Evolutionary conservation across 1,140 invertebrate genomes (phyloP).

Genomic region (Drosophila punjabiensis): DNA sequence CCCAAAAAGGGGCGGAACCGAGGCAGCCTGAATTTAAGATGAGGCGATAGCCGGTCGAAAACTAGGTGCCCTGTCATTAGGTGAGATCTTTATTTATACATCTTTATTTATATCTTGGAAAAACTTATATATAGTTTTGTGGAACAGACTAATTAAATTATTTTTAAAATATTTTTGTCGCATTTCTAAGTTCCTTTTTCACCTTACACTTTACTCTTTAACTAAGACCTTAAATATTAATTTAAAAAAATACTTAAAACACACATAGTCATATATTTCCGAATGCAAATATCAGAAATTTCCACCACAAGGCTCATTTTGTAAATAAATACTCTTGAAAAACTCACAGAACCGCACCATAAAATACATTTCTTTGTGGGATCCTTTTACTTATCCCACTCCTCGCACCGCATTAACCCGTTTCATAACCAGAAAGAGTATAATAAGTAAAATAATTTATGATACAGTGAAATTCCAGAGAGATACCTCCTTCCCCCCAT

Average conservation of each 20-base stretch:
- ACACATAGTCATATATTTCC: too few relatives aligned
- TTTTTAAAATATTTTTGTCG: background rate
- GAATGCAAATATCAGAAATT: background rate
- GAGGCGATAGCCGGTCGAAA: background rate
- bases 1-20: background rate
- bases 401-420: constrained; percentile 1
- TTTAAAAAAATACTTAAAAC: background rate
- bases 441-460: constrained; percentile 75
- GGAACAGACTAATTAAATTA: too few relatives aligned
- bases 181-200: too few relatives aligned
- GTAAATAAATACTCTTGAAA: background rate
- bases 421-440: constrained; percentile 40
- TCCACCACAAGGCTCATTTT: too few relatives aligned
- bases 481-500: background rate
- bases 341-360: background rate
- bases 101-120: background rate
- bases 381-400: constrained; percentile 23
- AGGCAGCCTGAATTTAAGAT: constrained; percentile 14
- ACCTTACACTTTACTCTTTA: too few relatives aligned
- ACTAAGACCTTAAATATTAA: background rate
- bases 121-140: background rate
- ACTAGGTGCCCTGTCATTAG: background rate
- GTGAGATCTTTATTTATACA: too few relatives aligned
- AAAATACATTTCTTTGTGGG: constrained; percentile 32
- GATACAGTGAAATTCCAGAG: constrained; percentile 63